Evolutionary conservation across 2,113 vertebrate species (phyloP).

Genomic region (Forbesichthys agassizii): DNA sequence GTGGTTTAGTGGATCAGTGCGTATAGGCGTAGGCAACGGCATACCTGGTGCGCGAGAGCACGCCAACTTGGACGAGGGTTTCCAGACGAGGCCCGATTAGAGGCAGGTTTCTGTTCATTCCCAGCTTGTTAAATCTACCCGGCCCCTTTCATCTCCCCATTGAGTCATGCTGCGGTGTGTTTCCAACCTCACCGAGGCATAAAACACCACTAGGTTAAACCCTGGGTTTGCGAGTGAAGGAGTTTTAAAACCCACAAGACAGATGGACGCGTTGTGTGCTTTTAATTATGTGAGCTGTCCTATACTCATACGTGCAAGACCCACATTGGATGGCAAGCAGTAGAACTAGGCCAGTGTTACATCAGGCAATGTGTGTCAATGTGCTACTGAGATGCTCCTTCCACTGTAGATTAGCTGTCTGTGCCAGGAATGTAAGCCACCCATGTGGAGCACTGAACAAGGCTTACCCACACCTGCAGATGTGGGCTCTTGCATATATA

Average conservation of each 20-base stretch:
- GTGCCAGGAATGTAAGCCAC: constrained; percentile 14
- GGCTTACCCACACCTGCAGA: background rate
- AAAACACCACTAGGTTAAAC: background rate
- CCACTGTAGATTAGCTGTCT: constrained; percentile 23
- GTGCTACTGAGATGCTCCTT: constrained; percentile 51
- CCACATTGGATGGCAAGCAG: constrained; percentile 8
- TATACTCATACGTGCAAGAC: background rate
- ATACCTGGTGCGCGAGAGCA: background rate
- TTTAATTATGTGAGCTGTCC: background rate
- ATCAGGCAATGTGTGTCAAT: constrained; percentile 69
- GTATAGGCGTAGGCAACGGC: background rate
- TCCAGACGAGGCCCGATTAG: background rate
- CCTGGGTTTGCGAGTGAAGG: background rate
- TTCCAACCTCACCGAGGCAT: constrained; percentile 1
- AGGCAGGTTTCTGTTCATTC: background rate
- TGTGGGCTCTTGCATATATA: background rate
- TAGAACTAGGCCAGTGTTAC: constrained; percentile 69
- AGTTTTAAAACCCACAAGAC: background rate
- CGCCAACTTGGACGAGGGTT: background rate
- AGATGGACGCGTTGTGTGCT: background rate
- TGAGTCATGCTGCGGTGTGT: background rate
- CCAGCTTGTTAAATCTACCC: background rate
- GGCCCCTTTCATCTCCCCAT: background rate
- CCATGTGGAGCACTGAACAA: background rate
- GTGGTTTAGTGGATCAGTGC: background rate